Conservation (phyloP, 2,888 invertebrate species). For the Chouioia cunea region DNA sequence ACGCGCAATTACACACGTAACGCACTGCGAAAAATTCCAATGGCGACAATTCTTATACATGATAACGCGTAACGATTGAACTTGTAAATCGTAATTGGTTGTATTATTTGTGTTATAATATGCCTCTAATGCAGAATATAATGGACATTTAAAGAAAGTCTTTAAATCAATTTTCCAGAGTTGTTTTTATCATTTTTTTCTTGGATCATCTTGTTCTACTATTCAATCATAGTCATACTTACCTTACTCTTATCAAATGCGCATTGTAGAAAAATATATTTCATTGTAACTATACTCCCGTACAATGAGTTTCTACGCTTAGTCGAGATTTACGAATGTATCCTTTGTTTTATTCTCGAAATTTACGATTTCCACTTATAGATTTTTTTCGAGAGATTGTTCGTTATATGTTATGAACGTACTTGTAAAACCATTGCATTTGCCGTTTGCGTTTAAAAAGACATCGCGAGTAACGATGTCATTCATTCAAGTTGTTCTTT, state of each 20-base stretch:
- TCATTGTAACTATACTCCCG: slow-evolving; percentile 23
- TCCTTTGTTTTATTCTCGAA: slow-evolving; percentile 10
- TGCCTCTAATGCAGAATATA: slow-evolving; percentile 63
- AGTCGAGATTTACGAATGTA: slow-evolving; percentile 1
- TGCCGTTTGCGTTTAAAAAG: slow-evolving; percentile 37
- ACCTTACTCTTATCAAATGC: slow-evolving; percentile 2
- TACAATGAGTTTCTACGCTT: slow-evolving; percentile 27
- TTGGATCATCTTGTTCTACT: not conserved
- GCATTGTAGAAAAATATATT: slow-evolving; percentile 14
- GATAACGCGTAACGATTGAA: slow-evolving; percentile 52
- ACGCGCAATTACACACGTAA: not conserved
- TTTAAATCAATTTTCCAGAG: slow-evolving; percentile 25
- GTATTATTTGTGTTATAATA: slow-evolving; percentile 62
- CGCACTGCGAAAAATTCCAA: slow-evolving; percentile 34
- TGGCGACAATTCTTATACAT: slow-evolving; percentile 54
- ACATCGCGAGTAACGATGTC: slow-evolving; percentile 38
- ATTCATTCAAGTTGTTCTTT: slow-evolving; percentile 45
- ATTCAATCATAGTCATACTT: slow-evolving; percentile 13
- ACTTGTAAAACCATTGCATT: slow-evolving; percentile 27
- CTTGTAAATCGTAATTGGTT: slow-evolving; percentile 62
- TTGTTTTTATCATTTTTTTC: slow-evolving; percentile 18
- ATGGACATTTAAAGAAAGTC: slow-evolving; percentile 59
- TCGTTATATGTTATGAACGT: slow-evolving; percentile 3
- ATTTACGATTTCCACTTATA: slow-evolving; percentile 14
- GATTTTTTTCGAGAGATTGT: slow-evolving; percentile 18